Base-by-base conservation (phyloP, 2,888 invertebrate species). In the Tenodera sinensis region DNA sequence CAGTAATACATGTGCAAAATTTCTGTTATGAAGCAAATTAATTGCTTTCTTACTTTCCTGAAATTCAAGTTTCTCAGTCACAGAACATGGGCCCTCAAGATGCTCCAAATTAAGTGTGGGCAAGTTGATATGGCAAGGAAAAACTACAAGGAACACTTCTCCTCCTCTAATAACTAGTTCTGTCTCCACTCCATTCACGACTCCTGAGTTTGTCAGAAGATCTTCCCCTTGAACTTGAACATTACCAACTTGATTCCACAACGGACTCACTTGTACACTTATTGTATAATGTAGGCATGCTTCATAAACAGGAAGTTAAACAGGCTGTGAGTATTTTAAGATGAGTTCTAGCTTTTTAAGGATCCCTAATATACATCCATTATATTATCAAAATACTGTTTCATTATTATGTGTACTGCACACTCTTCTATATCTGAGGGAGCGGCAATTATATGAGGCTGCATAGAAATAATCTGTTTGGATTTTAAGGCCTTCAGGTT, bases 231-330 rank as follows among this genome's bases (percentile, higher is more conserved):
- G 91, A 30, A 92, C 88, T 54, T 92, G 91, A 86, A 92, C 92
- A 30, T 91, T 90, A 15, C 91, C 92, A 15, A 93, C 91, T 90
- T 91, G 92, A 90, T 92, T 93, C 93, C 93, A 93, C 6, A 89
- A 89, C 2, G 93, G 92, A 84, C 92, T 92, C 7, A 93, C 83
- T 83, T 91, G 92, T 83, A 92, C 92, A 83, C 92, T 91, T 84
- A 93, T 91, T 4, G 93, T 92, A 90, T 92, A 93, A 34, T 90
- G 92, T 14, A 93, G 90, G 90, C 93, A 93, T 47, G 90, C 90
- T 90, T 92, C 92, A 89, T 93, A 93, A 89, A 92, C 91, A 83
- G 91, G 90, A 25, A 88, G 81, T 27, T 91, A 91, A 14, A 93
- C 86, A 27, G 86, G 27, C 7, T 28, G 28, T 54, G 86, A 28